Conservation (phyloP, 2,888 invertebrate species). For the Platerodrilus igneus region DNA sequence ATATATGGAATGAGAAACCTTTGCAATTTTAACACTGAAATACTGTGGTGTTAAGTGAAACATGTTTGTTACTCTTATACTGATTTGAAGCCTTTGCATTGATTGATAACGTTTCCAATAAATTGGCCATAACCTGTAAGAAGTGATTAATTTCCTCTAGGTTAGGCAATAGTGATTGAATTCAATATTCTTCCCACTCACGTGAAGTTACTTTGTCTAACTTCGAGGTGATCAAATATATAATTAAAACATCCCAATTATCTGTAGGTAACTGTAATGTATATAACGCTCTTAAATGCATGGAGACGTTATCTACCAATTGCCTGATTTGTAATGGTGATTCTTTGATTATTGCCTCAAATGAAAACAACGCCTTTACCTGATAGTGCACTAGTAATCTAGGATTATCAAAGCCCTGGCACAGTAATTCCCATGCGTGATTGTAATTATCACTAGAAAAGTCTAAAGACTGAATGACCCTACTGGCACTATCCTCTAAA, state of each 20-base stretch:
- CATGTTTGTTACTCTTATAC: no score
- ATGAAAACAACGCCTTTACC: conserved; percentile 25
- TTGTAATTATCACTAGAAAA: conserved; percentile 21
- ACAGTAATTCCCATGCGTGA: conserved; percentile 25
- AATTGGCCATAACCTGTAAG: conserved; percentile 1
- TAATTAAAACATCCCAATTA: conserved; percentile 9
- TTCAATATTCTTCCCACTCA: conserved; percentile 2
- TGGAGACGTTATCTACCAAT: no score
- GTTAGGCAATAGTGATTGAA: neutral
- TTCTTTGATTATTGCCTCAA: conserved; percentile 3
- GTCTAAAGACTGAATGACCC: conserved; percentile 22
- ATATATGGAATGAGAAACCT: no score
- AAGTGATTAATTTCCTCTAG: neutral
- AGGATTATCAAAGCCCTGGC: conserved; percentile 25
- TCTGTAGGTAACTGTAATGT: no score
- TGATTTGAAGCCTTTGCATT: no score
- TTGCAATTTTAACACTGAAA: no score
- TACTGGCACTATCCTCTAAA: conserved; percentile 13
- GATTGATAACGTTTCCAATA: conserved; percentile 5
- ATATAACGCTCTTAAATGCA: no score
- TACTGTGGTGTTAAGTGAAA: no score
- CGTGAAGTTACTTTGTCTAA: neutral
- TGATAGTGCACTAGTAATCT: conserved; percentile 25
- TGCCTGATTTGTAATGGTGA: neutral
- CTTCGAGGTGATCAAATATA: conserved; percentile 2